These are phyloP conservation scores for Aldrovandia affinis DNA, from an alignment of 2,797 vertebrate species.

Conservation along the genomic window DNA sequence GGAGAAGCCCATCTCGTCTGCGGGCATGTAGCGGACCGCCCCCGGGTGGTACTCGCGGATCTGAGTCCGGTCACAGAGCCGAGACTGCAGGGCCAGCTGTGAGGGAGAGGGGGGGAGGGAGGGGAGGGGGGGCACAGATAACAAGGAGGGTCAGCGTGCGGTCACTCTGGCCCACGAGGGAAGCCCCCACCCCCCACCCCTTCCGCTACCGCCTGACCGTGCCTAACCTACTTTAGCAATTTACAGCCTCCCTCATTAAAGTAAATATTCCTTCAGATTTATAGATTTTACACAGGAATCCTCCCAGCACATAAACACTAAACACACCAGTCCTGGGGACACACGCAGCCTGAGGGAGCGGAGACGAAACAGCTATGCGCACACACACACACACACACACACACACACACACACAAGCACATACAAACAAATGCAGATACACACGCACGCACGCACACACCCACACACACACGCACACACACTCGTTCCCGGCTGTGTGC, in stretches of 20 bases:
- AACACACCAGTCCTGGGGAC: background rate
- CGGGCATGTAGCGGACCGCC: conserved; percentile 67
- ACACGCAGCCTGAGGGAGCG: background rate
- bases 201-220: conserved; percentile 6
- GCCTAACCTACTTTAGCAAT: conserved; percentile 20
- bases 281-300: conserved; percentile 20
- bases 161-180: conserved; percentile 23
- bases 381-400: background rate
- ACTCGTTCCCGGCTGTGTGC: no score
- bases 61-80: conserved; percentile 74
- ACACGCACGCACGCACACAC: background rate
- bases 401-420: background rate
- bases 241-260: conserved; percentile 17
- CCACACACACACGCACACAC: background rate
- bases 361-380: background rate
- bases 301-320: background rate
- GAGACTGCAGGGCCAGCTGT: conserved; percentile 80
- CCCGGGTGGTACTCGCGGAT: conserved; percentile 78
- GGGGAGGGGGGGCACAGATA: background rate
- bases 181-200: conserved; percentile 18
- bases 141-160: conserved; percentile 17
- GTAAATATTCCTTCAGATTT: conserved; percentile 21
- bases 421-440: background rate
- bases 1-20: conserved; percentile 66
- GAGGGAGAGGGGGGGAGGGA: conserved; percentile 20